phyloP scores from a whole-genome alignment of 2,113 vertebrate species.

The Mormoops blainvillei region DNA sequence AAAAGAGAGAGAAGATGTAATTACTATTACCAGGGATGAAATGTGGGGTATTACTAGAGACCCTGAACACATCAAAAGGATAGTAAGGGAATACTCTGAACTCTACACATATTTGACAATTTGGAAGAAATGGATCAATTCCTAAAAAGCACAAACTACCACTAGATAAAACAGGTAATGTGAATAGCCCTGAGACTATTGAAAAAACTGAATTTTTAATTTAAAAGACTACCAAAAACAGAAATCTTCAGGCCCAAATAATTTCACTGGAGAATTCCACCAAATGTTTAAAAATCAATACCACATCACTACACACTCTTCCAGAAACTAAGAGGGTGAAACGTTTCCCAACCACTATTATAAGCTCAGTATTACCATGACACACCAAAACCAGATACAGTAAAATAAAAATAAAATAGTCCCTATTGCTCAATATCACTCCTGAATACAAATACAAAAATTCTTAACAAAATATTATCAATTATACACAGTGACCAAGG shows the following conservation, averaged over 20 bases:
- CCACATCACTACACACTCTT: not conserved
- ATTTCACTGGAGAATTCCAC: not conserved
- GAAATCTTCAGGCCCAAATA: not conserved
- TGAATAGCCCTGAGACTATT: not conserved
- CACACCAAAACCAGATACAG: not conserved
- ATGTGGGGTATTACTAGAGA: not conserved
- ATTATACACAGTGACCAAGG: not conserved
- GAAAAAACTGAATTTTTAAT: not conserved
- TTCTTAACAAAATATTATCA: conserved; percentile 15
- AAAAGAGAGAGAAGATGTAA: not conserved
- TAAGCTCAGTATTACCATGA: not conserved
- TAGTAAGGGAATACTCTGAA: not conserved
- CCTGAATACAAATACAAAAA: not conserved
- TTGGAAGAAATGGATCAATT: not conserved
- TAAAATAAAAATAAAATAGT: not conserved
- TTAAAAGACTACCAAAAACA: not conserved
- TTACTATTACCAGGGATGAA: not conserved
- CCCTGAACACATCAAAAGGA: not conserved
- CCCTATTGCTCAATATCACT: not conserved
- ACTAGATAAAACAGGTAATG: not conserved
- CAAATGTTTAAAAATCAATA: conserved; percentile 11
- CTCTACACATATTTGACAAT: not conserved
- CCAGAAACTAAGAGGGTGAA: not conserved
- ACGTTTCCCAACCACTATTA: not conserved
- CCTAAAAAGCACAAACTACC: not conserved